Base-by-base conservation (phyloP, 1,140 invertebrate genomes). In the Drosophila fuyamai region DNA sequence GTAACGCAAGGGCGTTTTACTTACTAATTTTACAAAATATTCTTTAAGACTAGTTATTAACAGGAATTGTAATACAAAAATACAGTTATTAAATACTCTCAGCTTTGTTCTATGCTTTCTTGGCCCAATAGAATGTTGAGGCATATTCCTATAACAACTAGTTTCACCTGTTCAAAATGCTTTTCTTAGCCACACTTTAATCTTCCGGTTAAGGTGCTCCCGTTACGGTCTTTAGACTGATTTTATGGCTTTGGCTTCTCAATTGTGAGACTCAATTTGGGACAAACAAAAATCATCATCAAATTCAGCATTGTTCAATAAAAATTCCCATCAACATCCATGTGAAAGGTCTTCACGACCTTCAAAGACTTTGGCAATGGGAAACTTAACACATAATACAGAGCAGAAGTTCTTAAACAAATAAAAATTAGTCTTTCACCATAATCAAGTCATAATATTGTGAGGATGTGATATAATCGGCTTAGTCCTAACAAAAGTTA, bases 381-480 rank as follows among this genome's bases (percentile, higher is more conserved):
- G 27, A 77, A 80, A 84, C 68, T 89, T 89, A 89, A 79, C 84
- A 89, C 84, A 81, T 89, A 88, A 88, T 88, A 89, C 84, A 88
- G 84, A 88, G 84, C 84, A 47, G 23, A 55, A 54, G 77, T 89
- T 89, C 84, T 89, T 68, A 41, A 32, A 53, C 67, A 58, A 61
- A 83, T 89, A 84, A 89, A 89, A 89, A 89, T 89, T 84, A 78
- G 84, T 89, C 68, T 89, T 89, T 89, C 68, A 68, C 60, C 84
- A 89, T 89, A 89, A 89, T 89, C 84, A 89, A 89, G 84, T 89
- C 84, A 89, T 89, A 89, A 89, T 79, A 89, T 89, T 89, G 77
- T 84, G 84, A 84, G 48, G 23, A 53, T n/a, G 40, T 40, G 54
- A n/a, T 35, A 48, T 78, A 78, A 78, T 65, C 75, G 23, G 75